Evolutionary conservation across 1,140 invertebrate species (phyloP).

Genomic region (Telenomus remus): DNA sequence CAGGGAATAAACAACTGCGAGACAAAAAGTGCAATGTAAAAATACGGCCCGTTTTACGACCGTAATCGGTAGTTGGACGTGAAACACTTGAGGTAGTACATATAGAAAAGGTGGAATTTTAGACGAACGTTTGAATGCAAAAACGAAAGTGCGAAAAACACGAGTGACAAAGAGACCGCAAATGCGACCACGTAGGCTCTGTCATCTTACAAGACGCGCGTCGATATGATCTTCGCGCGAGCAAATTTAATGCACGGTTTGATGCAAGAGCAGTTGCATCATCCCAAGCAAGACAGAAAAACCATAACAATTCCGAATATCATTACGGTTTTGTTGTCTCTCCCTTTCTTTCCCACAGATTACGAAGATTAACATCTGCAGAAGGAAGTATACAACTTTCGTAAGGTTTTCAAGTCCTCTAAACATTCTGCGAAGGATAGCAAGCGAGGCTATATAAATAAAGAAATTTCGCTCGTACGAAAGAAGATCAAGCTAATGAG

Average conservation of each 20-base stretch:
- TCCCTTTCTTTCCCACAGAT: conserved; percentile 56
- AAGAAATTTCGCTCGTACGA: conserved; percentile 27
- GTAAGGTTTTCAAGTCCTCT: conserved; percentile 38
- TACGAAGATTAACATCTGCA: conserved; percentile 64
- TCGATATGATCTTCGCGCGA: conserved; percentile 38
- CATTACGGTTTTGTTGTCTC: conserved; percentile 44
- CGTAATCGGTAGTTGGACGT: no score
- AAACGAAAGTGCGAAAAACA: background rate
- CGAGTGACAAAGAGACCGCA: background rate
- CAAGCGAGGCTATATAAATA: conserved; percentile 46
- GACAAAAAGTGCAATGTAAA: no score
- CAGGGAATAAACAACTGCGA: no score
- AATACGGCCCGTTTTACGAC: no score
- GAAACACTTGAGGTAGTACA: no score
- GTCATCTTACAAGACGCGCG: conserved; percentile 12
- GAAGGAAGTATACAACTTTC: conserved; percentile 65
- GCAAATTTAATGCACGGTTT: conserved; percentile 45
- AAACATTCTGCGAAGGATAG: conserved; percentile 43
- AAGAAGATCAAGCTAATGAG: conserved; percentile 40
- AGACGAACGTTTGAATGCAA: background rate
- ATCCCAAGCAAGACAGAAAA: conserved; percentile 41
- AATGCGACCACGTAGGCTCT: conserved; percentile 8
- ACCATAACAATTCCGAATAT: conserved; percentile 58
- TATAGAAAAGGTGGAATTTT: no score
- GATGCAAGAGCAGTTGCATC: conserved; percentile 45